A percentile compares a stretch with the other conserved stretches of the same genome.
Conservation (phyloP, 2,797 vertebrate genomes). For the Corythornis leucogaster region DNA sequence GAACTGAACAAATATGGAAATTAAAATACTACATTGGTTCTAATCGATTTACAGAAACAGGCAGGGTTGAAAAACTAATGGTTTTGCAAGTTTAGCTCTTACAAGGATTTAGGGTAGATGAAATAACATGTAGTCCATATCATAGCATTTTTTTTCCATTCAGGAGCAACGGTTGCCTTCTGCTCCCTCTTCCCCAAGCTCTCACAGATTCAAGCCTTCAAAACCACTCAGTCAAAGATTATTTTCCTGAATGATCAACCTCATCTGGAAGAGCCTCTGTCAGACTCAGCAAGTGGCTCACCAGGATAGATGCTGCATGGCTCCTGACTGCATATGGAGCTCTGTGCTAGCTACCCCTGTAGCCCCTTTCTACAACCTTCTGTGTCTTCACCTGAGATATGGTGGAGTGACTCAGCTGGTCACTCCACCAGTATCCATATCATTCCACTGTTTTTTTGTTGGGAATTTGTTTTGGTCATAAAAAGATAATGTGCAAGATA, state of each 20-base stretch:
- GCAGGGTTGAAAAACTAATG: rapidly evolving
- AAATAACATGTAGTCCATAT: not conserved
- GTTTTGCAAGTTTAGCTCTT: not conserved
- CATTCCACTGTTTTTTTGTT: not conserved
- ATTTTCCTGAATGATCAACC: not conserved
- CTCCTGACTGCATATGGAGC: not conserved
- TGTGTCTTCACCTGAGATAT: not conserved
- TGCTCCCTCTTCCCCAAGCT: not conserved
- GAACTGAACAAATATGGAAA: not conserved
- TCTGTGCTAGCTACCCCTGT: not conserved
- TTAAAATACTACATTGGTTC: not conserved
- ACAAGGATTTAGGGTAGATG: not conserved
- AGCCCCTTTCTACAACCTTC: not conserved
- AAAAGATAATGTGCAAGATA: not conserved
- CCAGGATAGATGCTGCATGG: too few relatives aligned
- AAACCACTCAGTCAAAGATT: not conserved
- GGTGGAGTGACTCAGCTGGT: not conserved
- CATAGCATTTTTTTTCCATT: not conserved
- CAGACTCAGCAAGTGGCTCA: not conserved
- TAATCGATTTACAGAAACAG: not conserved
- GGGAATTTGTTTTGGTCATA: not conserved
- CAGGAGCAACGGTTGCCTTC: not conserved
- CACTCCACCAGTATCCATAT: not conserved
- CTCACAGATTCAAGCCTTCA: not conserved
- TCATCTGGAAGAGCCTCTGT: not conserved